Base-by-base conservation (phyloP, 92 coral and sea anemone species). In the Epizoanthus illoricatus region DNA sequence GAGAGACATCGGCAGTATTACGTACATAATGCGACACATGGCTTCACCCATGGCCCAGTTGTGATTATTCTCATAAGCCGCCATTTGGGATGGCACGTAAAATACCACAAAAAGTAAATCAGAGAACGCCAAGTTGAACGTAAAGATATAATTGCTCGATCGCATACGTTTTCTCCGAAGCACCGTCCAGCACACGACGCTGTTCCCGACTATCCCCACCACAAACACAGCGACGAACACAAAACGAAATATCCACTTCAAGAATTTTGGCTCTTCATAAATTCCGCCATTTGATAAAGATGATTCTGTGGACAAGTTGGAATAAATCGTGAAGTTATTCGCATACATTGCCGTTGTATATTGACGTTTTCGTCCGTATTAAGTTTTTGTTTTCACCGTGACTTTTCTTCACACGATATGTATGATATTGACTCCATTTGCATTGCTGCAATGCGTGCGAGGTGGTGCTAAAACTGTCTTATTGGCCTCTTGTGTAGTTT, bases 31-130 rank as follows among this genome's bases (percentile, higher is more conserved):
- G 7, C 89, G 98, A n/a, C 98, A 95, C 80, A 88, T 89, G 42
- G 85, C 90, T 76, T 93, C 85, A 6, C 98, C 98, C 41, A 93
- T 73, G 9, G 98, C 92, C 98, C 98, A 95, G 76, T 90, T 93
- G 56, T 95, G 98, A 63, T 92, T 73, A 76, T 95, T 95, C 78
- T 95, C 98, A 76, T 92, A 95, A 52, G 98, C 98, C 5, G 98
- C 97, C 94, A 93, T 89, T 87, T 95, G 98, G 6, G 98, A 81
- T 8, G 98, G 98, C 6, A 95, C 80, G 75, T 89, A 95, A 83
- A 95, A 86, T 17, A 93, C 86, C n/a, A 95, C 93, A 72, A 87
- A 87, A 41, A 95, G 78, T 65, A 95, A 75, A 55, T 95, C 98
- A 4, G 97, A 95, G 40, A 95, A 67, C 9, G 98, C 98, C 11